phyloP scores from a whole-genome alignment of 23 tunicate genomes.

The Styela clava region DNA sequence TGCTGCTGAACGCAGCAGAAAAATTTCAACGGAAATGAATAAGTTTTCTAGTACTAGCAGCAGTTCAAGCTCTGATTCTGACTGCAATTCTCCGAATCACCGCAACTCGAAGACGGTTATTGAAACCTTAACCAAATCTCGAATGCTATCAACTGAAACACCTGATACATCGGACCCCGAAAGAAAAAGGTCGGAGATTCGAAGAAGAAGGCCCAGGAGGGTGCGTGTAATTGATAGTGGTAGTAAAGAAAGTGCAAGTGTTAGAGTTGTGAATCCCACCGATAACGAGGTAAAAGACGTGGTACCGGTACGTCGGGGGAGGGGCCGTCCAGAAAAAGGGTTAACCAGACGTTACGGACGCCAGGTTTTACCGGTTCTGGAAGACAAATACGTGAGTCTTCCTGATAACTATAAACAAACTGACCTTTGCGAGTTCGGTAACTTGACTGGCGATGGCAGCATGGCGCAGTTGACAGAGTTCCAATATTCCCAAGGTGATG shows the following conservation, averaged over 20 bases:
- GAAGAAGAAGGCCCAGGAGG: conserved; percentile 1
- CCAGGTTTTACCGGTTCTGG: background rate
- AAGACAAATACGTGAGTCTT: conserved; percentile 19
- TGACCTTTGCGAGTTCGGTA: background rate
- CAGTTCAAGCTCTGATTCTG: conserved; percentile 26
- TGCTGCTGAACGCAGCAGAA: background rate
- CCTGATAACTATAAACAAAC: conserved; percentile 23
- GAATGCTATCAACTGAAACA: conserved; percentile 10
- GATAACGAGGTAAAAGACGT: background rate
- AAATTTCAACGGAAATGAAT: conserved; percentile 29
- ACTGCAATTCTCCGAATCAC: background rate
- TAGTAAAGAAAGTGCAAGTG: too few relatives aligned
- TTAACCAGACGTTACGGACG: background rate
- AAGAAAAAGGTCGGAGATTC: background rate
- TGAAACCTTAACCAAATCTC: background rate
- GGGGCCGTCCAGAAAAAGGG: conserved; percentile 2
- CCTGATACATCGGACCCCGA: conserved; percentile 26
- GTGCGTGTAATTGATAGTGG: background rate
- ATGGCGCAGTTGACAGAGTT: background rate
- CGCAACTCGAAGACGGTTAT: background rate
- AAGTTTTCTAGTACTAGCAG: conserved; percentile 5
- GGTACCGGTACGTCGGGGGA: background rate
- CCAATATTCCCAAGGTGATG: background rate
- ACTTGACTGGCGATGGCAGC: background rate
- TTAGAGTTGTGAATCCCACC: background rate